phyloP scores from a whole-genome alignment of 2,888 invertebrate genomes.

The Salpingus planirostris region DNA sequence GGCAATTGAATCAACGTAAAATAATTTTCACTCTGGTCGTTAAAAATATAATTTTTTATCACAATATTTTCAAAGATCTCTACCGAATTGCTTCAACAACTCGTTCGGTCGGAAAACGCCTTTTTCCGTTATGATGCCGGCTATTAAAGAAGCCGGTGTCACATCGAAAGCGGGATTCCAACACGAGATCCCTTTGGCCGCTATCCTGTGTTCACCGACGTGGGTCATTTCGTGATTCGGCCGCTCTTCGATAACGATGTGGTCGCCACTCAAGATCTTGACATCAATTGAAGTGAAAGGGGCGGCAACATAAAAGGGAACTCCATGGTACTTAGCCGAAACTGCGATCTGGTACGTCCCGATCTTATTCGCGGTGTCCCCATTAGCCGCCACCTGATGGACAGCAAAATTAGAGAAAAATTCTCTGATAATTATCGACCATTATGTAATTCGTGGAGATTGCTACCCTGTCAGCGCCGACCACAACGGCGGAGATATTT shows the following conservation, averaged over 20 bases:
- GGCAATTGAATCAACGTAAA: too few relatives aligned
- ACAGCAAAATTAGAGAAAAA: background rate
- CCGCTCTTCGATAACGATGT: conserved; percentile 90
- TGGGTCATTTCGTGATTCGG: conserved; percentile 87
- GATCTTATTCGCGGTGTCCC: conserved; percentile 98
- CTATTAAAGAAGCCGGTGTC: conserved; percentile 86
- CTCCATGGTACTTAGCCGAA: conserved; percentile 77
- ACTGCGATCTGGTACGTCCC: conserved; percentile 95
- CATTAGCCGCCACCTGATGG: conserved; percentile 81
- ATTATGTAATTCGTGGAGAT: background rate
- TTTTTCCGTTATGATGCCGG: conserved; percentile 88
- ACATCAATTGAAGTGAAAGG: conserved; percentile 88
- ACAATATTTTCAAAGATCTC: too few relatives aligned
- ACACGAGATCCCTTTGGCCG: conserved; percentile 81
- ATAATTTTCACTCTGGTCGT: too few relatives aligned
- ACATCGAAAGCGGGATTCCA: conserved; percentile 99
- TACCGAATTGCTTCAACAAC: conserved; percentile 28
- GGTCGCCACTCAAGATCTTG: conserved; percentile 64
- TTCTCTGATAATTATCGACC: background rate
- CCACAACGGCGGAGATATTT: conserved; percentile 85
- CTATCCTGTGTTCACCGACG: conserved; percentile 77
- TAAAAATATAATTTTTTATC: too few relatives aligned
- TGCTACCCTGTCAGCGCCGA: conserved; percentile 87
- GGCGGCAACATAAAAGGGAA: conserved; percentile 94
- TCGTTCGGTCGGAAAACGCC: conserved; percentile 69